phyloP scores from a whole-genome alignment of 1,140 invertebrate genomes.

The Orchesella cincta region DNA sequence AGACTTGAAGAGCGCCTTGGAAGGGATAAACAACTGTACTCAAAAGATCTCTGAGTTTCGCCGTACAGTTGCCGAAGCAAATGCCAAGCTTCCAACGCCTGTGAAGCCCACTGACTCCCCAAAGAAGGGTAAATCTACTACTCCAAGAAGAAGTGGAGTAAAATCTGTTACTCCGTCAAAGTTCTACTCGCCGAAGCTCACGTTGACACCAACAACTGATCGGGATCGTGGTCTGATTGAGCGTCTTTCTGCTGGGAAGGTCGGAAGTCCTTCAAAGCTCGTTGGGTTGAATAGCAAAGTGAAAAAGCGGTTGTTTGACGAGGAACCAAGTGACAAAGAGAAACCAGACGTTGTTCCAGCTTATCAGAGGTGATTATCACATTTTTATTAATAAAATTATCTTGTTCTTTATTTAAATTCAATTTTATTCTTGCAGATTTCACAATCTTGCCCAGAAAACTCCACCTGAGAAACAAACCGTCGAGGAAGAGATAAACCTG shows the following conservation, averaged over 20 bases:
- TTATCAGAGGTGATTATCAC: background rate
- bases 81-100: too few relatives aligned
- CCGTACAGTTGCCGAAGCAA: too few relatives aligned
- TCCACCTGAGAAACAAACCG: background rate
- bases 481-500: constrained; percentile 54
- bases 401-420: background rate
- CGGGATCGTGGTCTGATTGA: background rate
- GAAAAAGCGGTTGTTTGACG: background rate
- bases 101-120: background rate
- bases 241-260: background rate
- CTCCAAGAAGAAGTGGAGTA: background rate
- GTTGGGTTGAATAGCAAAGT: background rate
- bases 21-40: background rate
- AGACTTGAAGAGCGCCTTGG: background rate
- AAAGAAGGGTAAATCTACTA: background rate
- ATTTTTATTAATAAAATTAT: background rate
- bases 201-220: background rate
- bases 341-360: background rate
- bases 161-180: too few relatives aligned
- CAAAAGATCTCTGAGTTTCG: background rate
- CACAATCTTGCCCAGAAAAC: background rate
- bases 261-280: background rate
- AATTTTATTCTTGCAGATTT: background rate
- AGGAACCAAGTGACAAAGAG: background rate
- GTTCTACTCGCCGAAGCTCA: background rate